Evolutionary conservation across 37 sponge, comb jelly and placozoan species (phyloP), one percentile per base, ranked within the genome.

Genomic region (Cladorhizidae sp.): DNA sequence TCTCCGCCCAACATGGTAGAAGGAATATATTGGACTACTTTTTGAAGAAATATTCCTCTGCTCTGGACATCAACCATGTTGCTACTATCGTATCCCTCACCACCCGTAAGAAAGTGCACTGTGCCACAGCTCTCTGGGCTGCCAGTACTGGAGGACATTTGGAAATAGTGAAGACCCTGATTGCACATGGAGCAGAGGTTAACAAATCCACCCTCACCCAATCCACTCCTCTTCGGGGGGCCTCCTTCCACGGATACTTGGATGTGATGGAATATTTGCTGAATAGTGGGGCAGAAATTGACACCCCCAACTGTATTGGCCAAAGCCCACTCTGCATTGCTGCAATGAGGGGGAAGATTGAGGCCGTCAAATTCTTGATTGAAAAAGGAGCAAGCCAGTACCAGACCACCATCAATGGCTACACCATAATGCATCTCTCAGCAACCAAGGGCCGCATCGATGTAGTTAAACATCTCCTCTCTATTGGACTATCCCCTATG

Each of bases 81-180:
- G 89, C 85, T 40, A 85, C 86, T 14, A 87, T 95, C 29, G 54
- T 91, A 28, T 91, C 92, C 29, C 54, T 87, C 39, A 87, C 89
- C 15, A 95, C 95, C 20, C 77, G 64, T 58, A 95, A 92, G 79
- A 80, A 89, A 28, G 93, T 95, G 21, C 90, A 86, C 67, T 89
- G 93, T 69, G 93, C 96, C 33, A 95, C 96, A 14, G 87, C 96
- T 23, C 88, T 95, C 1, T 95, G 96, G 96, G 96, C 88, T 0
- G 94, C 93, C 28, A 81, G 89, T 50, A 83, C 92, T 12, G 93
- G 93, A 52, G 91, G 90, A 0, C 80, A 82, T 64, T 62, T 88
- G 25, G 93, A 97, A 17, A 78, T 94, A 2, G 93, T 94, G 39
- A 76, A 83, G 67, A 43, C 87, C 31, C 72, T 97, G 54, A 49